Evolutionary conservation across 2,888 invertebrate species (phyloP).

Genomic region (Macaria liturata): DNA sequence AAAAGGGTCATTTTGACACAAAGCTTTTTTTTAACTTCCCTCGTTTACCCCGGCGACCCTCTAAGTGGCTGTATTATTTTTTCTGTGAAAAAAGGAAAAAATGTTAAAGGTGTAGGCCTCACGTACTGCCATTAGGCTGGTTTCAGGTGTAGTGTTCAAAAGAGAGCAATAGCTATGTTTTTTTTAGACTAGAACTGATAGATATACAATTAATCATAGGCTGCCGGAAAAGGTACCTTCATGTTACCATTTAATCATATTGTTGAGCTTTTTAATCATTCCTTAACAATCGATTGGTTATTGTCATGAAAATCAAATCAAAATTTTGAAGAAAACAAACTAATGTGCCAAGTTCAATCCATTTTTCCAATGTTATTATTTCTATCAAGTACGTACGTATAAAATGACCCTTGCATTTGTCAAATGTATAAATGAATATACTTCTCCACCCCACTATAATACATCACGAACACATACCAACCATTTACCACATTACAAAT

Average conservation of each 20-base stretch:
- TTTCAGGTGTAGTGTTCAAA: conserved; percentile 30
- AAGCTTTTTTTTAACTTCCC: conserved; percentile 42
- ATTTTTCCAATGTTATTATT: no score
- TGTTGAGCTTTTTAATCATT: no score
- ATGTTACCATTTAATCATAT: no score
- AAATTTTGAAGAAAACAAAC: no score
- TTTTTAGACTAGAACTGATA: not conserved
- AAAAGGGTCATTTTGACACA: conserved; percentile 47
- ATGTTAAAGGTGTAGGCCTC: conserved; percentile 32
- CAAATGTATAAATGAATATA: no score
- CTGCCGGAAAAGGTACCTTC: no score
- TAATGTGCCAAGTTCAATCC: no score
- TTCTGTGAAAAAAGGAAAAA: conserved; percentile 23
- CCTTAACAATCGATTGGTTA: no score
- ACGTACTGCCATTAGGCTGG: conserved; percentile 36
- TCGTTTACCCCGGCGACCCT: conserved; percentile 36
- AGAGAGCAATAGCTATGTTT: conserved; percentile 6
- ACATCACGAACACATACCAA: not conserved
- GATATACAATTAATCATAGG: no score
- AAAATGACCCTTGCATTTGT: no score
- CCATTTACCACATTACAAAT: conserved; percentile 1
- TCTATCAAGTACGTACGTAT: no score
- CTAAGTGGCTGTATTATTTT: conserved; percentile 41
- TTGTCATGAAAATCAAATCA: no score
- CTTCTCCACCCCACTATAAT: not conserved